Percentiles rank a stretch among this genome's conserved stretches.
These are phyloP conservation scores for Chloromyia formosa DNA, from an alignment of 2,888 invertebrate species.

Conservation along the genomic window DNA sequence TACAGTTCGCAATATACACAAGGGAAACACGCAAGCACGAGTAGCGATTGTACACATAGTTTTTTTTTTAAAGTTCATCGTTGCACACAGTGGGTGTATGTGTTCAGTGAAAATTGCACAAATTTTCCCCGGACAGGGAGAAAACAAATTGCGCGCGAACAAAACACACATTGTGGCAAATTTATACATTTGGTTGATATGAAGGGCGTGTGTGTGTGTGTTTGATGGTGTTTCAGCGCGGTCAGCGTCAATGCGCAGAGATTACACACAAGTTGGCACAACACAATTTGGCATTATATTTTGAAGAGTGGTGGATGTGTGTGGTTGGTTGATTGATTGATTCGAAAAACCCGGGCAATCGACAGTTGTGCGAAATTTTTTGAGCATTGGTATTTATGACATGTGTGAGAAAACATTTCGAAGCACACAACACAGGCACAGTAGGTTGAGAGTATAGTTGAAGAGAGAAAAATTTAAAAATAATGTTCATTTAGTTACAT, in stretches of 20 bases:
- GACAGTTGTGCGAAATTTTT: slow-evolving; percentile 30
- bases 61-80: too few species aligned
- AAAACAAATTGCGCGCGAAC: background rate
- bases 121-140: slow-evolving; percentile 28
- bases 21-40: too few species aligned
- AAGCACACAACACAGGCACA: slow-evolving; percentile 43
- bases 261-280: slow-evolving; percentile 16
- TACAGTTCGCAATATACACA: too few species aligned
- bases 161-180: background rate
- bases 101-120: slow-evolving; percentile 13
- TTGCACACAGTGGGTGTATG: slow-evolving; percentile 17
- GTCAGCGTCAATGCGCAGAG: slow-evolving; percentile 32
- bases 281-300: background rate
- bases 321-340: slow-evolving; percentile 38
- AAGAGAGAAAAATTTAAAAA: slow-evolving; percentile 46
- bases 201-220: background rate
- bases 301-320: slow-evolving; percentile 17
- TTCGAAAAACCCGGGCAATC: slow-evolving; percentile 39
- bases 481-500: slow-evolving; percentile 44
- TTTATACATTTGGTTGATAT: too few species aligned
- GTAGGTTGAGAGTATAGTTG: slow-evolving; percentile 39
- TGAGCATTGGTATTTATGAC: slow-evolving; percentile 9
- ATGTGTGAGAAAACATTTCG: slow-evolving; percentile 42
- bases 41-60: too few species aligned
- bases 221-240: slow-evolving; percentile 21